phyloP scores from a whole-genome alignment of 2,888 invertebrate genomes.

The Melinopterus prodromus region DNA sequence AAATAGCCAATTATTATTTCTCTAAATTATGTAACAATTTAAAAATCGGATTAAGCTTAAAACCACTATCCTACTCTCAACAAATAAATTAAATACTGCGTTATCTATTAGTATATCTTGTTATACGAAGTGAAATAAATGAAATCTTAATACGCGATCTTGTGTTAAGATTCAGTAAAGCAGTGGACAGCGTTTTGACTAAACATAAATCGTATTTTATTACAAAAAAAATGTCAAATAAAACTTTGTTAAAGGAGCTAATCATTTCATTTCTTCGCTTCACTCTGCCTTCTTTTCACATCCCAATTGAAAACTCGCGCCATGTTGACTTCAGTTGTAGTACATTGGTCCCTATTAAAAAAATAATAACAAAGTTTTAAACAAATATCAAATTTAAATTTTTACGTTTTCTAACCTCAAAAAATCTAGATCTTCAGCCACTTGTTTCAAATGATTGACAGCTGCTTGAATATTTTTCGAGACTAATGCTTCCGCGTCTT shows the following conservation, averaged over 20 bases:
- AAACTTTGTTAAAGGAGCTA: neutral
- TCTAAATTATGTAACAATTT: neutral
- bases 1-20: neutral
- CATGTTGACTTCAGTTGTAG: constrained; percentile 99
- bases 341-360: constrained; percentile 88
- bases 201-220: neutral
- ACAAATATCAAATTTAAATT: constrained; percentile 23
- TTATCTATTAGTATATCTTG: neutral
- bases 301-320: constrained; percentile 98
- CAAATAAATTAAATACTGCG: neutral
- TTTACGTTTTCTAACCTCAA: constrained; percentile 67
- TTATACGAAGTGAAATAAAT: neutral
- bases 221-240: neutral
- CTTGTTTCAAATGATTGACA: constrained; percentile 80
- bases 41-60: neutral
- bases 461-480: constrained; percentile 86
- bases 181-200: neutral
- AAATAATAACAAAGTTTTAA: constrained; percentile 25
- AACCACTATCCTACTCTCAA: neutral
- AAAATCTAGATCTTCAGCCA: constrained; percentile 94
- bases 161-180: neutral
- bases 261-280: constrained; percentile 8
- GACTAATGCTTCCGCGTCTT: constrained; percentile 87
- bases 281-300: constrained; percentile 88
- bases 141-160: neutral